Percentiles rank a stretch among this genome's conserved stretches.
phyloP scores from a whole-genome alignment of 2,113 vertebrate genomes.

The Rhea americana region DNA sequence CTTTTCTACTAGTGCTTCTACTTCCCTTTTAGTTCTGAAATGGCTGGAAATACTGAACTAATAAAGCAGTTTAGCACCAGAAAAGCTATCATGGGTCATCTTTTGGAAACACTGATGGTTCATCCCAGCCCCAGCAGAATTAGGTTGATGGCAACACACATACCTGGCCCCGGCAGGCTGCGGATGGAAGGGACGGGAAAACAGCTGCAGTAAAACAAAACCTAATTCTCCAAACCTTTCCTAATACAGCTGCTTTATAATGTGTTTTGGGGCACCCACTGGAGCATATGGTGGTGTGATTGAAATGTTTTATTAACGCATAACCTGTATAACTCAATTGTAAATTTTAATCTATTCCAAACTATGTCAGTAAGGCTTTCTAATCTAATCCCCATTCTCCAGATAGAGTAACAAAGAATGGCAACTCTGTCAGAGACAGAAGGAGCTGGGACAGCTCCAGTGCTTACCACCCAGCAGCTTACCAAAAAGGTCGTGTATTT shows the following conservation, averaged over 20 bases:
- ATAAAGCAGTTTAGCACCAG: neutral
- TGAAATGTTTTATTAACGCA: constrained; percentile 51
- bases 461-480: neutral
- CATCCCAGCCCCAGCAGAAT: neutral
- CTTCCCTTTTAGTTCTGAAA: neutral
- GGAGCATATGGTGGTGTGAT: constrained; percentile 12
- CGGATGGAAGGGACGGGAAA: neutral
- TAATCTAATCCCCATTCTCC: constrained; percentile 8
- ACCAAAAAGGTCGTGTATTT: neutral
- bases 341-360: constrained; percentile 41
- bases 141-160: neutral
- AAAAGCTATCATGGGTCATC: neutral
- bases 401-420: neutral
- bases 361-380: neutral
- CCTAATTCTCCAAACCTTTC: constrained; percentile 31
- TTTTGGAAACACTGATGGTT: neutral
- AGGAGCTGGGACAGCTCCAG: neutral
- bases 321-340: constrained; percentile 50
- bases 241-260: neutral
- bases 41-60: neutral
- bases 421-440: neutral
- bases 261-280: neutral
- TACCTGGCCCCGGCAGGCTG: constrained; percentile 5
- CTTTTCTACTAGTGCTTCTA: neutral
- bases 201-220: constrained; percentile 47